Conservation (phyloP, 2,797 vertebrate species). For the Myotis pilosus region DNA sequence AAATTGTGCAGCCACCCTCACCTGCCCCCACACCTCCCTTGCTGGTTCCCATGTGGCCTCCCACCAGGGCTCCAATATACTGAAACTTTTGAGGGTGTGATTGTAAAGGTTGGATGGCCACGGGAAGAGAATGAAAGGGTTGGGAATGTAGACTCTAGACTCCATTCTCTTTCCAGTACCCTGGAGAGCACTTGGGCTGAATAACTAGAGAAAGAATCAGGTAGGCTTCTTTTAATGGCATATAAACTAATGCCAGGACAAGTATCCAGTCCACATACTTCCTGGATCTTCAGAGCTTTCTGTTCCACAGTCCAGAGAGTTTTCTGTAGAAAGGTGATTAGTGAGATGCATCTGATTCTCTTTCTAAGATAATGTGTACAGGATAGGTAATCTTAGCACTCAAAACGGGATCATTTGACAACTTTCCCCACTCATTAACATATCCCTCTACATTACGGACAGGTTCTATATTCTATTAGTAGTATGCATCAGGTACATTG, state of each 20-base stretch:
- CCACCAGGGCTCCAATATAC: background rate
- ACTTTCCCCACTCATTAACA: background rate
- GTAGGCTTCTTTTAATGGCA: background rate
- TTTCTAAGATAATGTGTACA: background rate
- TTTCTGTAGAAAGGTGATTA: background rate
- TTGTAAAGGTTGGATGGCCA: background rate
- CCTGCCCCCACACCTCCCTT: background rate
- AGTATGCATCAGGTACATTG: background rate
- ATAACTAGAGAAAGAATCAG: background rate
- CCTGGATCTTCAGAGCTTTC: background rate
- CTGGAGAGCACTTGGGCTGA: background rate
- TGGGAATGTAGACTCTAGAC: background rate
- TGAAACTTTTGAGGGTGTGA: background rate
- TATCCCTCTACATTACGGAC: background rate
- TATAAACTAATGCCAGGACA: background rate
- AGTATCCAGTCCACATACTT: background rate
- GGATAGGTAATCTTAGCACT: background rate
- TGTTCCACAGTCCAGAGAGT: background rate
- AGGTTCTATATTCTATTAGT: background rate
- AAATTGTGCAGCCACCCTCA: background rate
- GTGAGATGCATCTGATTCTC: background rate
- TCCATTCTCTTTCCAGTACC: background rate
- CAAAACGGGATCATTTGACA: background rate
- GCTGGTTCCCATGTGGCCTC: background rate
- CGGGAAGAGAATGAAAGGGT: background rate